Evolutionary conservation across 2,113 vertebrate species (phyloP), one percentile per base, ranked within the genome.

Genomic region (Pseudorhombus dupliciocellatus): DNA sequence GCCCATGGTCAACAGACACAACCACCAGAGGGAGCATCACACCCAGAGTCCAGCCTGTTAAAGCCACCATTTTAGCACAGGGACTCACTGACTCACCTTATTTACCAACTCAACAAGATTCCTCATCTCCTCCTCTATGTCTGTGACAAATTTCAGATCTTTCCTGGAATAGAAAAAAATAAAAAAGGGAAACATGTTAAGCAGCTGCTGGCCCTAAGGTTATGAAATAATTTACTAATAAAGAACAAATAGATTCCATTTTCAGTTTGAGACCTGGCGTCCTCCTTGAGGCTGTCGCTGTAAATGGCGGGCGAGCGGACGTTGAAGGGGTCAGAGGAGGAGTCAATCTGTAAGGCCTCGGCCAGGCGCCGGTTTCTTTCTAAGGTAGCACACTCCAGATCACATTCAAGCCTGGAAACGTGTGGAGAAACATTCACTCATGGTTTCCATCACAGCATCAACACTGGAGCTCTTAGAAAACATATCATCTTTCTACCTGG

Each of bases 211-310:
- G 3, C 26, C 12, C 9, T 46, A 22, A 25, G 7, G 40, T 15
- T 16, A 5, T 16, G 12, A 4, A 34, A 10, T 18, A n/a, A 73
- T 40, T 26, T 15, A 37, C 10, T 37, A 12, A 37, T 37, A 37
- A 44, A 44, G 4, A 15, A 60, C 6, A 28, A 20, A 2, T 11
- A 20, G 6, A 22, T 52, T 50, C 4, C 9, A 34, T 16, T 15
- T 21, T 2, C 9, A 26, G 42, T 1, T 37, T 48, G 14, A 18
- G 50, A 99, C 98, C 96, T 97, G 40, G 96, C 98, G 73, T 98
- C 97, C 3, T 98, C 98, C 90, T 97, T 98, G 66, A 99, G 92
- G 82, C 92, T 93, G 66, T 97, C 96, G 79, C 96, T 98, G 92
- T 96, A 99, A 28, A 96, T 95, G 34, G 95, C 93, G n/a, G 91